These are phyloP conservation scores for Manacus vitellinus DNA, from an alignment of 2,113 vertebrate species.

Conservation along the genomic window DNA sequence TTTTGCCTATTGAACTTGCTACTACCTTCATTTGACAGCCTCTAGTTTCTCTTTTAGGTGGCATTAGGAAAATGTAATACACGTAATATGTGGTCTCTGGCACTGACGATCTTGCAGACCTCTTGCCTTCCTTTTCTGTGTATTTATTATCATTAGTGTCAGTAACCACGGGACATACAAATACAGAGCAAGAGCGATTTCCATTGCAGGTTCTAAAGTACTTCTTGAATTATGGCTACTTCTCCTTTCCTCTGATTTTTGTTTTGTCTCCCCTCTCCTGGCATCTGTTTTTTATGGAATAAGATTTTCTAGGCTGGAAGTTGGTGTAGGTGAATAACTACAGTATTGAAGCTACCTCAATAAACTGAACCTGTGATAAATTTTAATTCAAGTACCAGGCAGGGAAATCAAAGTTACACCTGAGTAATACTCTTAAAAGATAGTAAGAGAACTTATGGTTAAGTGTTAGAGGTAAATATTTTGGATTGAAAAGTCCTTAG, in stretches of 20 bases:
- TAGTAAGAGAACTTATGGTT: neutral
- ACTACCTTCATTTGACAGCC: neutral
- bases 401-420: neutral
- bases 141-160: neutral
- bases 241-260: neutral
- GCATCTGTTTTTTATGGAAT: neutral
- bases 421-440: neutral
- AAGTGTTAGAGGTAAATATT: neutral
- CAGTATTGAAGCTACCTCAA: neutral
- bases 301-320: neutral
- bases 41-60: neutral
- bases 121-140: rapidly evolving
- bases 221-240: neutral
- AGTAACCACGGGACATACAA: neutral
- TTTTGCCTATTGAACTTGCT: neutral
- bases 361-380: neutral
- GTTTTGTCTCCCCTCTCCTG: neutral
- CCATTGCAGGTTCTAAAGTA: neutral
- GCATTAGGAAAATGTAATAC: neutral
- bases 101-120: neutral
- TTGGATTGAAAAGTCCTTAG: neutral
- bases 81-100: neutral
- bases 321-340: neutral
- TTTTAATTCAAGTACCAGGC: neutral
- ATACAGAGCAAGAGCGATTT: neutral